Base-by-base conservation (phyloP, 2,888 invertebrate species). In the Acrobasis suavella region DNA sequence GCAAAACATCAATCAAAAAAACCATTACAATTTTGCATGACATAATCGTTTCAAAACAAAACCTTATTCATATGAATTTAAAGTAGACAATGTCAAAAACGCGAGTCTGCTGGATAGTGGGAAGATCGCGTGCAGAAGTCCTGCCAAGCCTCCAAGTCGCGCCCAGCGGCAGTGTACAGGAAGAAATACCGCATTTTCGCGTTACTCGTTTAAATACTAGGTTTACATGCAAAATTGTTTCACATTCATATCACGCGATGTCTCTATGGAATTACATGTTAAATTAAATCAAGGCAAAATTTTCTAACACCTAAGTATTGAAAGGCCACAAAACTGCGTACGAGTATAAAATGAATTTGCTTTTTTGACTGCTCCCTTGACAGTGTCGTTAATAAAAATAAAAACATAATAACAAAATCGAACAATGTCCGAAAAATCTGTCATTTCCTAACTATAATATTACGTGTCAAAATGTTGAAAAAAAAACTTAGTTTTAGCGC, bases 111-210 rank as follows among this genome's bases (percentile, higher is more conserved):
- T 58, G 63, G 59, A 66, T 50, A 66, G 65, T 55, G 49, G 65
- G 60, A 63, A 58, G 65, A 62, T 85, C 64, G 85, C 86, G 86
- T 86, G 86, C 66, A 63, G 65, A 62, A 70, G 62, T 65, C 64
- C 63, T 65, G 79, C 78, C 85, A 75, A 81, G 82, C 83, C 84
- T 79, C 73, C 69, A 62, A 60, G 78, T 72, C 86, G 76, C 85
- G 68, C 86, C 86, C 77, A 70, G 64, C 71, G 70, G 74, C 74
- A 69, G 64, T n/a, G n/a, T 46, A 60, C 64, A 70, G 69, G 73
- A 67, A 76, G 72, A 68, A 71, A 71, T 73, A 72, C 72, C 69
- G 68, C 64, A 64, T 52, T 32, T 32, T 54, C 46, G 46, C 46
- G 46, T 72, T 71, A 76, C 75, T 71, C 68, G 61, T 71, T 67